Conservation (phyloP, 2,888 invertebrate genomes). For the Bursaphelenchus okinawaensis region DNA sequence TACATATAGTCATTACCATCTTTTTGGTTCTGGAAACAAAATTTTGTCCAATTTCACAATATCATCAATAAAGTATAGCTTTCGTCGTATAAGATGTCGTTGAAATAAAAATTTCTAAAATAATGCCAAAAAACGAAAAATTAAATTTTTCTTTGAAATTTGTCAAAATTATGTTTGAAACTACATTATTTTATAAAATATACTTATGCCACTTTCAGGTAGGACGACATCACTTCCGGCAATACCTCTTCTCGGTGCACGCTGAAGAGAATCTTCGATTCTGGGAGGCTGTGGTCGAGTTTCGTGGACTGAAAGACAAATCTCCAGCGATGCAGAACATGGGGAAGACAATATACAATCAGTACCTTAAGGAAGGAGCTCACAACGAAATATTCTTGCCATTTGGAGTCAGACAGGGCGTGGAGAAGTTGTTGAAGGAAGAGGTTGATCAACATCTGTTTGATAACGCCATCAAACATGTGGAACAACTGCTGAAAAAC, state of each 20-base stretch:
- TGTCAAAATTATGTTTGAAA: no score
- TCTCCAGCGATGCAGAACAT: slow-evolving; percentile 47
- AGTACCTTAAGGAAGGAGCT: slow-evolving; percentile 50
- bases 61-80: no score
- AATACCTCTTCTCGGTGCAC: slow-evolving; percentile 50
- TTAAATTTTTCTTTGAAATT: no score
- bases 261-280: slow-evolving; percentile 56
- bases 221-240: slow-evolving; percentile 54
- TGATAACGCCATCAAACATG: slow-evolving; percentile 54
- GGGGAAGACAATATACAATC: slow-evolving; percentile 46
- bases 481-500: slow-evolving; percentile 49
- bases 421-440: slow-evolving; percentile 42
- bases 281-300: slow-evolving; percentile 52
- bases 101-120: no score
- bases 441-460: slow-evolving; percentile 51
- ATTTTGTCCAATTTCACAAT: no score
- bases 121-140: no score
- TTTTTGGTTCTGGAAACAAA: no score
- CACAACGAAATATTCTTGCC: slow-evolving; percentile 55
- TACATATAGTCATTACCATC: no score
- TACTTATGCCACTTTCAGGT: no score
- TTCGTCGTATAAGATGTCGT: no score
- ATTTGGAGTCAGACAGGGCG: slow-evolving; percentile 49
- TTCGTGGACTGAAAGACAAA: slow-evolving; percentile 42
- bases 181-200: no score